These are phyloP conservation scores for Conus betulinus DNA, from an alignment of 1,140 invertebrate species.

Conservation along the genomic window DNA sequence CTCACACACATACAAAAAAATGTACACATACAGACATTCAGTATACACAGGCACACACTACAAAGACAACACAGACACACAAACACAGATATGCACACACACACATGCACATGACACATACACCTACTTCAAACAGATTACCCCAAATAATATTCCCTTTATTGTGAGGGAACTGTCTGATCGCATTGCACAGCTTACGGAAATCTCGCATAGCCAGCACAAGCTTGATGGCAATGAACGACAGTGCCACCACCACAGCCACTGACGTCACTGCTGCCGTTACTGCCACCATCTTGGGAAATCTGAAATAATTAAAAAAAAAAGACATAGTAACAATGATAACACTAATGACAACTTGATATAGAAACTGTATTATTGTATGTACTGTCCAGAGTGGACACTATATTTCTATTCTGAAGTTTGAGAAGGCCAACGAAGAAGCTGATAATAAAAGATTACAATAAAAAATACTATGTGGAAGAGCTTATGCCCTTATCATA, in stretches of 20 bases:
- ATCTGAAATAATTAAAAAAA: background rate
- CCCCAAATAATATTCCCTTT: background rate
- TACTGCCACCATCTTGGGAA: background rate
- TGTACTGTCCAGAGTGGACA: too few species aligned
- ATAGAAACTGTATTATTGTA: too few species aligned
- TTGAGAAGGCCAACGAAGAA: too few species aligned
- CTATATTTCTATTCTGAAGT: too few species aligned
- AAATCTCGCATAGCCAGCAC: background rate
- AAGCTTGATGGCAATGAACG: background rate
- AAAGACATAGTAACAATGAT: too few species aligned
- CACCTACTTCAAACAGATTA: constrained; percentile 21
- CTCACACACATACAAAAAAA: background rate
- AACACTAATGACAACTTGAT: too few species aligned
- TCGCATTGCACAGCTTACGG: background rate
- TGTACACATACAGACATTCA: background rate
- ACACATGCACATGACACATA: background rate
- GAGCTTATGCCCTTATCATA: too few species aligned
- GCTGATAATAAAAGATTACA: too few species aligned
- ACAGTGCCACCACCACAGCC: constrained; percentile 13
- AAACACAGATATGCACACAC: background rate
- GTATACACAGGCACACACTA: background rate
- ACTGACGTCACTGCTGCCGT: background rate
- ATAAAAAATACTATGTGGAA: too few species aligned
- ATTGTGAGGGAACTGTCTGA: constrained; percentile 11
- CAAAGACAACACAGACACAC: constrained; percentile 2